Evolutionary conservation across 2,113 vertebrate species (phyloP).

Genomic region (Gadus macrocephalus): DNA sequence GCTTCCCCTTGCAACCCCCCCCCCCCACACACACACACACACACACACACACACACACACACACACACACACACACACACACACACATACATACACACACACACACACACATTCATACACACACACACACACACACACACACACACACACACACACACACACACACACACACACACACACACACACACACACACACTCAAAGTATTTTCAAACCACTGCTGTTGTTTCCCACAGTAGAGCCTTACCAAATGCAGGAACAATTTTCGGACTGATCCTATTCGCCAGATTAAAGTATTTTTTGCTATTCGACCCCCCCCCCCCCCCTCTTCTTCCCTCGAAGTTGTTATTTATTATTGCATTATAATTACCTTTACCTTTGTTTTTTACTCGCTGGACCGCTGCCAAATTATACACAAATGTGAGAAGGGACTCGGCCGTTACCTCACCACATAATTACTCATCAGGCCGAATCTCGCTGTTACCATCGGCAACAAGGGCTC

Average conservation of each 20-base stretch:
- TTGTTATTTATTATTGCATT: constrained; percentile 17
- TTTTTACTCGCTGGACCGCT: background rate
- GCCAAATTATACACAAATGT: background rate
- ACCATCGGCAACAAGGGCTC: background rate
- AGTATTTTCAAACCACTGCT: background rate
- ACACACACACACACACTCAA: background rate
- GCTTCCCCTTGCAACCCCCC: too few species aligned
- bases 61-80: background rate
- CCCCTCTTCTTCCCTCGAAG: constrained; percentile 1
- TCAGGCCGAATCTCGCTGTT: background rate
- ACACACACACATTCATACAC: too few species aligned
- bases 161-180: too few species aligned
- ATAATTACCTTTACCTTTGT: background rate
- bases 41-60: too few species aligned
- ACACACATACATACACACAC: too few species aligned
- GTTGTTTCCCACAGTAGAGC: background rate
- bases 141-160: background rate
- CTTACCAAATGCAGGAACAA: background rate
- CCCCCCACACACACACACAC: too few species aligned
- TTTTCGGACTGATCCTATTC: constrained; percentile 8
- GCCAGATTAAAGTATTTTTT: constrained; percentile 29
- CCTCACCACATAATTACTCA: constrained; percentile 21
- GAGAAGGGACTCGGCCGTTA: background rate
- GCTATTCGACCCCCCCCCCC: too few species aligned
- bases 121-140: too few species aligned